A percentile compares a stretch with the other conserved stretches of the same genome.
phyloP scores from a whole-genome alignment of 2,888 invertebrate species.

The Zaprionus bogoriensis region DNA sequence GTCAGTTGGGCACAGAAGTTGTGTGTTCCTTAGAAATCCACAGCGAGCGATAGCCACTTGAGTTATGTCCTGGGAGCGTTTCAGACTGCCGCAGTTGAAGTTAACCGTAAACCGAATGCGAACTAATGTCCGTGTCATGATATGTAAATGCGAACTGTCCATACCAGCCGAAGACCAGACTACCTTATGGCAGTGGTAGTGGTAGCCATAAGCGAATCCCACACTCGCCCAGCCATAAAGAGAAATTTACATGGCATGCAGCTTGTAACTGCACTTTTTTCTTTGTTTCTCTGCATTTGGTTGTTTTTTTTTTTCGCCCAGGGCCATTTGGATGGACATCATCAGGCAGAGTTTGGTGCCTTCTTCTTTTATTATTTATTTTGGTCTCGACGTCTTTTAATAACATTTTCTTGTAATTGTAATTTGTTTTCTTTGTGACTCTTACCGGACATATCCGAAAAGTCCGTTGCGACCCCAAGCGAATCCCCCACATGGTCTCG shows the following conservation, averaged over 20 bases:
- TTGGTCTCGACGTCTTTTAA: conserved; percentile 68
- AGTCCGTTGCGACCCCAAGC: conserved; percentile 8
- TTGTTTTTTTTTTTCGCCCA: conserved; percentile 48
- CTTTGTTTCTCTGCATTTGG: neutral
- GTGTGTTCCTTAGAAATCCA: conserved; percentile 50
- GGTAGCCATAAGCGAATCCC: conserved; percentile 67
- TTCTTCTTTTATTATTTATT: conserved; percentile 64
- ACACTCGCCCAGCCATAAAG: conserved; percentile 62
- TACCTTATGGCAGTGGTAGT: no score
- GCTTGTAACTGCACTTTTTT: conserved; percentile 51
- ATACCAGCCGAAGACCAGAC: conserved; percentile 43
- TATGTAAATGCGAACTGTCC: conserved; percentile 39
- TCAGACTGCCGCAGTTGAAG: conserved; percentile 24
- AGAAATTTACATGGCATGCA: conserved; percentile 67
- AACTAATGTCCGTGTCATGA: conserved; percentile 55
- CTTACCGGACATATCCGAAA: conserved; percentile 37
- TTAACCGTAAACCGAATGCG: conserved; percentile 32
- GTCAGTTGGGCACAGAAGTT: conserved; percentile 72
- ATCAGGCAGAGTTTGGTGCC: conserved; percentile 21
- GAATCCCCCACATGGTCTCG: conserved; percentile 24
- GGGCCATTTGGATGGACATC: conserved; percentile 61
- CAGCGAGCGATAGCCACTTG: conserved; percentile 34
- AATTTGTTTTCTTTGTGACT: conserved; percentile 71
- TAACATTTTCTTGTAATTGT: conserved; percentile 82
- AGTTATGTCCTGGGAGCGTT: conserved; percentile 62